Base-by-base conservation (phyloP, 2,113 vertebrate species). In the Xiphophorus maculatus region DNA sequence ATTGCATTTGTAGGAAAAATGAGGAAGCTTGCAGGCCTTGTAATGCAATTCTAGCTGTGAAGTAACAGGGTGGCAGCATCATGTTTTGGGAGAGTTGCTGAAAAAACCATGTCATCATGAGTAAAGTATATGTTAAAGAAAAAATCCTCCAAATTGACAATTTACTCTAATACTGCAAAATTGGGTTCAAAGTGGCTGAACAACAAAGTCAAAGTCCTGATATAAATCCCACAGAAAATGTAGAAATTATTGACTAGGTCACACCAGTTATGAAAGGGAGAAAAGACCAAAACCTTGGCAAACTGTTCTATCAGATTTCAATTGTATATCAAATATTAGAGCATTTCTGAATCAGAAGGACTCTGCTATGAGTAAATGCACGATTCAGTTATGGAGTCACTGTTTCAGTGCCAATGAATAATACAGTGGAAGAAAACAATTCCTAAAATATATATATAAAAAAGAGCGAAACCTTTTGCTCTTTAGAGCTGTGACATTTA, bases 401-500 rank as follows among this genome's bases (percentile, higher is more conserved):
- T 19, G 33, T 60, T 65, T 66, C 58, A 30, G 5, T n/a, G 48
- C 14, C 28, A 9, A 19, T 37, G 27, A 22, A 3, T 22, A 73
- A 48, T 6, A 58, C 3, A n/a, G 35, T 48, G 65, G 22, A 54
- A 28, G n/a, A 69, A 29, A 66, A 32, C 25, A 69, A 67, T 35
- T 69, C 79, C 68, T 1, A 71, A 54, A 62, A 69, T 13, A 69
- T 0, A 71, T 13, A 66, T 1, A 76, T 11, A 11, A 73, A 51
- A 79, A 77, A 61, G 37, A n/a, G 3, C 65, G 29, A 81, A 29
- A 29, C 13, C 25, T 69, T 63, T 13, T 30, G 77, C 54, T 69
- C 64, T 40, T 77, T 35, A 37, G 63, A n/a, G 37, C 29, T 65
- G 28, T 78, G 62, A 76, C 62, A 78, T 82, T 84, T 71, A 63